Evolutionary conservation across 2,113 vertebrate genomes (phyloP), one percentile per base, ranked within the genome.

Genomic region (Herpetotheres cachinnans): DNA sequence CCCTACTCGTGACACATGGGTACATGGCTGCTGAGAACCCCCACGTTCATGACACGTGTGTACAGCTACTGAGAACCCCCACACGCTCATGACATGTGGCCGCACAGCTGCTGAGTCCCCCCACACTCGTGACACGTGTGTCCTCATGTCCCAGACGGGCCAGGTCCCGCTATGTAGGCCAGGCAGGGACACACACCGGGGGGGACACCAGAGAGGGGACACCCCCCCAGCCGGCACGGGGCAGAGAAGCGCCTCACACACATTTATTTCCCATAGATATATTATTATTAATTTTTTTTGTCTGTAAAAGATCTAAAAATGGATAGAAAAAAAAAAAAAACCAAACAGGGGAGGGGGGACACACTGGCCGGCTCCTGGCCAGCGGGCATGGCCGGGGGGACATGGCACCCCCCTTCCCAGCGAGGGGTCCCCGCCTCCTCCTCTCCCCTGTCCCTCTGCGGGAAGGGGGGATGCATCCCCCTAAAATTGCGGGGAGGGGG

Each of bases 281-380:
- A 93, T 95, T 93, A 91, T 65, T 74, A 56, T 82, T 46, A 62
- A 42, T 8, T 54, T 54, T 19, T 50, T 50, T 61, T 89, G 50
- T 61, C 34, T 90, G 77, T 62, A 93, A 93, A 96, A 96, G 59
- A 32, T n/a, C 87, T 96, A 96, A 67, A 96, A 96, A 93, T 3
- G 1, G 44, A 59, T 58, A 88, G 54, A 90, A 94, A 93, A 82
- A 25, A 30, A 44, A 73, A 74, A 90, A 50, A 58, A 54, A 74
- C 82, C 15, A 27, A 25, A 8, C 32, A 16, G 24, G 7, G 9
- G 9, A 8, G 2, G 32, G 26, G 27, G 21, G 13, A 10, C 17
- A 44, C 9, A 14, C 81, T 44, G 17, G 22, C 82, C 3, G 42
- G 71, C 44, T 81, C 87, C 94, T 70, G 77, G 78, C 69, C 78